Base-by-base conservation (phyloP, 2,797 vertebrate species). In the Leontopithecus rosalia region DNA sequence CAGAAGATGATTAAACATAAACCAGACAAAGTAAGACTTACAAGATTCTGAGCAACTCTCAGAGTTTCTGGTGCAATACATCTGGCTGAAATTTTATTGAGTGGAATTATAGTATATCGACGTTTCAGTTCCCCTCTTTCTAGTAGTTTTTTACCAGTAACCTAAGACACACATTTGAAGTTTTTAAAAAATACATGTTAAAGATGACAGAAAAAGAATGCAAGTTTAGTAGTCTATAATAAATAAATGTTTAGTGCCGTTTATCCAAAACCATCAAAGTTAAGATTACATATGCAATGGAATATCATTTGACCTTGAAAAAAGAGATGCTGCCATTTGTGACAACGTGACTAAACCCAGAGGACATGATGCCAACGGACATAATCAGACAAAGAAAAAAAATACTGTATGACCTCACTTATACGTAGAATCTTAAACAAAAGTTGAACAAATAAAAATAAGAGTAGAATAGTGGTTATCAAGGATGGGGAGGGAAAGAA, bases 81-180 rank as follows among this genome's bases (percentile, higher is more conserved):
- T 19, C 96, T 99, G 64, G 99, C 98, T 94, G 99, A 99, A 98
- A 99, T 99, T 98, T 99, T 99, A 98, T 99, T 99, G n/a, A 99
- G 98, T 73, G 99, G 99, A 97, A 99, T 99, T 98, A 99, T 99
- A 84, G 99, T 99, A 94, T 99, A 99, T 72, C 99, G 98, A 33
- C 98, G 98, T 92, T 99, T 99, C 83, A 99, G 98, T 95, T 99
- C 99, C n/a, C 99, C 99, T 50, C 98, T 99, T 98, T 99, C 99
- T 94, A 99, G 96, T 87, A 99, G 98, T 97, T 99, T 99, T 98
- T 99, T 99, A 92, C 99, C 99, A 1, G 99, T 99, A 96, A 99
- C 98, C 99, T 99, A 95, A 94, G 98, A 98, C 1, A 92, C 33
- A 3, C 1, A 82, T 94, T 81, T 82, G 33, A 94, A 93, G 94